Evolutionary conservation across 2,888 invertebrate genomes (phyloP), one percentile per base, ranked within the genome.

Genomic region (Lucinisca nassula): DNA sequence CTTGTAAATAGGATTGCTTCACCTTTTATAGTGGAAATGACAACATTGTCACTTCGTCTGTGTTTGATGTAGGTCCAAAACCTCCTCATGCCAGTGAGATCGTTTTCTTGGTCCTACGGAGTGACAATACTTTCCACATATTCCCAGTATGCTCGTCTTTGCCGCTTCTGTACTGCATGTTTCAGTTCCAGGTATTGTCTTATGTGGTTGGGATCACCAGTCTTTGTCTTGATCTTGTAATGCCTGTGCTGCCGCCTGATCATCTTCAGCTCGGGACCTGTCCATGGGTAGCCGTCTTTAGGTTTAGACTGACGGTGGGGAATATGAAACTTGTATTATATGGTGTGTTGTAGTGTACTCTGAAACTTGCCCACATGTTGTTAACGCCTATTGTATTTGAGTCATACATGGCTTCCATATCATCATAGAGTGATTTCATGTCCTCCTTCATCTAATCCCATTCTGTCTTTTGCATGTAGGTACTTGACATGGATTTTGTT

Each of bases 51-150:
- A 14, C 45, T 45, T 17, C 61, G n/a, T n/a, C 38, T 8, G 45
- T 79, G 67, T 70, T 79, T 79, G 3, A 79, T 67, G 70, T 61
- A 79, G 10, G 79, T 79, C 79, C 79, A 79, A 32, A 79, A 79
- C 24, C 37, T 79, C 49, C 70, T 79, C 30, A 37, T 37, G n/a
- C 58, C 79, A 58, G 24, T 49, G 38, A 37, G 24, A n/a, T 51
- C 55, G 32, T 78, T 35, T 30, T 78, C 49, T 24, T 78, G 58
- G 37, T 84, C 79, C 17, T 79, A 21, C 17, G 84, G 79, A 14
- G 72, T 37, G n/a, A 79, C 70, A 14, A 79, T 84, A 35, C 38
- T 37, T 51, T 79, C 72, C n/a, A 84, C 45, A 40, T 84, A 70
- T 24, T 51, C 80, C 80, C 84, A 84, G 70, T 84, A 80, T 14